phyloP scores from a whole-genome alignment of 1,140 invertebrate genomes.

The Drosophila mauritiana region DNA sequence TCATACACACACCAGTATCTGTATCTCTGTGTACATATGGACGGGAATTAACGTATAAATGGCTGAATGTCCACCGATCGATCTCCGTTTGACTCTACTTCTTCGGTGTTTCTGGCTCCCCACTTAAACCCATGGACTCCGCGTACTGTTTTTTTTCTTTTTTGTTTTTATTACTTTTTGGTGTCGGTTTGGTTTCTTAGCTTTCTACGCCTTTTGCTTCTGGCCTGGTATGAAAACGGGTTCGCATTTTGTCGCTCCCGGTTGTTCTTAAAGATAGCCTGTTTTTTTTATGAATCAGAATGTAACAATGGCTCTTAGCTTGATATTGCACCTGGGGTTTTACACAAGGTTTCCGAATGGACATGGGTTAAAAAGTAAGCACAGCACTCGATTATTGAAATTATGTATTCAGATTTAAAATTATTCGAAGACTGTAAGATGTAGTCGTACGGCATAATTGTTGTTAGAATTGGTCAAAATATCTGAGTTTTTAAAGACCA shows the following conservation, averaged over 20 bases:
- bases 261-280: constrained; percentile 35
- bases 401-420: neutral
- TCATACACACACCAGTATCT: constrained; percentile 37
- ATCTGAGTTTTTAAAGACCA: no score
- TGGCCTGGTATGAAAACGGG: constrained; percentile 45
- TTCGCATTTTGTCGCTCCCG: constrained; percentile 31
- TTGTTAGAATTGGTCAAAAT: no score
- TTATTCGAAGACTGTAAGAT: neutral
- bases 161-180: constrained; percentile 22
- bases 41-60: constrained; percentile 32
- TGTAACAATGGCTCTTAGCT: constrained; percentile 38
- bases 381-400: neutral
- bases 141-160: constrained; percentile 33
- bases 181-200: constrained; percentile 49
- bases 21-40: constrained; percentile 17
- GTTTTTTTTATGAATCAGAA: constrained; percentile 61
- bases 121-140: constrained; percentile 29
- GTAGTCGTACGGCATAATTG: no score
- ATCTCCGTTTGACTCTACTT: constrained; percentile 38
- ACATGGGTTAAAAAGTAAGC: constrained; percentile 9
- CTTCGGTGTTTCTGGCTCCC: constrained; percentile 35
- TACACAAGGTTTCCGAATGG: constrained; percentile 21
- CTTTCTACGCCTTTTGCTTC: constrained; percentile 26
- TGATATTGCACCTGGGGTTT: constrained; percentile 18
- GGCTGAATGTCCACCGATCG: constrained; percentile 53